Base-by-base conservation (phyloP, 1,140 invertebrate species). In the Sipha flava region DNA sequence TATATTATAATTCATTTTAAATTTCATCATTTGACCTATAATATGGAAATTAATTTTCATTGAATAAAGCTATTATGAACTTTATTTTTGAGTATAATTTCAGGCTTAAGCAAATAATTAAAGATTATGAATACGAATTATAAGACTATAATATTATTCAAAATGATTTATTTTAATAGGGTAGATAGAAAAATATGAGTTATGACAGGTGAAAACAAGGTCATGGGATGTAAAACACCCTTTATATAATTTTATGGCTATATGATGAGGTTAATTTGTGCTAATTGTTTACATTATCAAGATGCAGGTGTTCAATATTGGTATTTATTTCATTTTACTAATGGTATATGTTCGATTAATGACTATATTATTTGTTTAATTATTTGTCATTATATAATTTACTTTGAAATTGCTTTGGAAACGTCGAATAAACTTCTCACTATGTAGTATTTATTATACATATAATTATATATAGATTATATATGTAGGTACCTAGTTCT, bases 211-310 rank as follows among this genome's bases (percentile, higher is more conserved):
- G 4, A 12, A 75, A 75, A 54, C n/a, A n/a, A 75, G 70, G 70
- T 75, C 70, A 75, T 31, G 29, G 29, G n/a, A 75, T 75, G 54
- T 21, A 75, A 54, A 29, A 75, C 70, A 21, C 70, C 47, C 47
- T 52, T 37, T 29, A 29, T 16, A 45, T n/a, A 2, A 68, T 68
- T n/a, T 29, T 29, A 47, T 47, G n/a, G n/a, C n/a, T n/a, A n/a
- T n/a, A n/a, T n/a, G n/a, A n/a, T n/a, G 37, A 40, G 37, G 37
- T 40, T 40, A 6, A 40, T 10, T 40, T 6, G 37, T 40, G 4
- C 37, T 6, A 6, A 10, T 66, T 66, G 14, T 43, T 23, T 64
- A 40, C 40, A 40, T n/a, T n/a, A n/a, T n/a, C n/a, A n/a, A n/a
- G n/a, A n/a, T n/a, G n/a, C n/a, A n/a, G n/a, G n/a, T n/a, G n/a